Evolutionary conservation across 2,888 invertebrate genomes (phyloP).

Genomic region (Euzophera pinguis): DNA sequence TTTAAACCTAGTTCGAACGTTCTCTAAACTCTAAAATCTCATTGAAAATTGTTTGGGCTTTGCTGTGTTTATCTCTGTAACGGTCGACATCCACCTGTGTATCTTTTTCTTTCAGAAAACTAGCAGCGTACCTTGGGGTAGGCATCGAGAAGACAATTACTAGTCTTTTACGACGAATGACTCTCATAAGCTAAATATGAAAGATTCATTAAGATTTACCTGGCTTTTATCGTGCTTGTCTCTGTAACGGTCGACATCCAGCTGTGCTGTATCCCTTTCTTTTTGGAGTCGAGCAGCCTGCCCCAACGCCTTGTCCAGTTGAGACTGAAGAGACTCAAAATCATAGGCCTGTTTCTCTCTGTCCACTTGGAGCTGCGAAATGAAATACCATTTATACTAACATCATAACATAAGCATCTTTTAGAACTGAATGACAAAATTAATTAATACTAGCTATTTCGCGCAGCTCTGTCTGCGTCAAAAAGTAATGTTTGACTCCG

Average conservation of each 20-base stretch:
- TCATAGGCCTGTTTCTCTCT: slow-evolving; percentile 95
- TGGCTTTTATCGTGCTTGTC: slow-evolving; percentile 95
- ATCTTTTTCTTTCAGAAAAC: slow-evolving; percentile 94
- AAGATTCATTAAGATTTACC: slow-evolving; percentile 70
- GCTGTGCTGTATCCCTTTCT: slow-evolving; percentile 90
- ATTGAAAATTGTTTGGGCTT: slow-evolving; percentile 84
- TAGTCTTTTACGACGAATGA: too few relatives aligned
- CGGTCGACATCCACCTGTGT: slow-evolving; percentile 91
- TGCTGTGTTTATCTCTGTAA: slow-evolving; percentile 92
- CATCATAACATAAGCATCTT: too few relatives aligned
- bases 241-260: slow-evolving; percentile 91
- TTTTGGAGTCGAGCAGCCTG: slow-evolving; percentile 93
- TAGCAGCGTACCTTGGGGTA: slow-evolving; percentile 90
- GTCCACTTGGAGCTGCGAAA: slow-evolving; percentile 87
- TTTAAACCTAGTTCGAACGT: too few relatives aligned
- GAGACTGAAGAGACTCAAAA: slow-evolving; percentile 93
- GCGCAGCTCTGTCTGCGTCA: too few relatives aligned
- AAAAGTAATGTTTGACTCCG: too few relatives aligned
- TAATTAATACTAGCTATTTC: too few relatives aligned
- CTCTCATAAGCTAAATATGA: too few relatives aligned
- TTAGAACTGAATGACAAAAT: too few relatives aligned
- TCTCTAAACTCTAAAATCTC: too few relatives aligned
- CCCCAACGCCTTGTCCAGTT: slow-evolving; percentile 93
- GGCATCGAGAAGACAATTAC: too few relatives aligned
- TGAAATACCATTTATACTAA: background rate